Evolutionary conservation across 2,888 invertebrate genomes (phyloP).

Genomic region (Pyrgus malvae): DNA sequence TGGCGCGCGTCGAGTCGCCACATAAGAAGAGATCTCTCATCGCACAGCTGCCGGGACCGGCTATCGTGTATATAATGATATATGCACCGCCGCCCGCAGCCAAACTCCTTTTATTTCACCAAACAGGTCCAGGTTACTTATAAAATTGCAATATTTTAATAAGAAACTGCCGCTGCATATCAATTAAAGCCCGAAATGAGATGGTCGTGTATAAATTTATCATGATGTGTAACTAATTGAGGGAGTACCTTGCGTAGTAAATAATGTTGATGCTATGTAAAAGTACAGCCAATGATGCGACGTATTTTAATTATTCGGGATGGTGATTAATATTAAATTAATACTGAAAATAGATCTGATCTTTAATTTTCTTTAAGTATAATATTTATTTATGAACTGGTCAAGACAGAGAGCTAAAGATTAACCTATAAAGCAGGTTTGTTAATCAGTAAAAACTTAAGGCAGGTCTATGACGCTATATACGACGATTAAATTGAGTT

Average conservation of each 20-base stretch:
- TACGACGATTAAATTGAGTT: slow-evolving; percentile 50
- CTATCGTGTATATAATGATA: slow-evolving; percentile 52
- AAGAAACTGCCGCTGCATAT: slow-evolving; percentile 61
- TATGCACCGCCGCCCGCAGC: slow-evolving; percentile 50
- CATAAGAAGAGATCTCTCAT: slow-evolving; percentile 58
- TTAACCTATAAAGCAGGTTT: slow-evolving; percentile 27
- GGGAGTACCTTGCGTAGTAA: slow-evolving; percentile 8
- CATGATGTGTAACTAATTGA: slow-evolving; percentile 54
- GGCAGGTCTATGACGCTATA: slow-evolving; percentile 43
- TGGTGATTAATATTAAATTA: no score
- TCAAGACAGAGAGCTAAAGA: no score
- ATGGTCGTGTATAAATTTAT: slow-evolving; percentile 53
- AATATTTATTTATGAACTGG: no score
- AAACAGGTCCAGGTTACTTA: slow-evolving; percentile 63
- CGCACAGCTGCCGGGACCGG: slow-evolving; percentile 44
- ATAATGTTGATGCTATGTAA: not conserved
- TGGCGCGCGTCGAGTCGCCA: slow-evolving; percentile 47
- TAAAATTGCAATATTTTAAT: slow-evolving; percentile 73
- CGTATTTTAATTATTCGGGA: no score
- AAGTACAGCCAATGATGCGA: not conserved
- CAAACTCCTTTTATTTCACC: slow-evolving; percentile 53
- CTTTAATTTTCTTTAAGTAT: no score
- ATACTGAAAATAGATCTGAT: no score
- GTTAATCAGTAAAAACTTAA: slow-evolving; percentile 36
- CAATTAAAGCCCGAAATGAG: slow-evolving; percentile 64